phyloP scores from a whole-genome alignment of 2,888 invertebrate genomes.

The Campoplex capitator region DNA sequence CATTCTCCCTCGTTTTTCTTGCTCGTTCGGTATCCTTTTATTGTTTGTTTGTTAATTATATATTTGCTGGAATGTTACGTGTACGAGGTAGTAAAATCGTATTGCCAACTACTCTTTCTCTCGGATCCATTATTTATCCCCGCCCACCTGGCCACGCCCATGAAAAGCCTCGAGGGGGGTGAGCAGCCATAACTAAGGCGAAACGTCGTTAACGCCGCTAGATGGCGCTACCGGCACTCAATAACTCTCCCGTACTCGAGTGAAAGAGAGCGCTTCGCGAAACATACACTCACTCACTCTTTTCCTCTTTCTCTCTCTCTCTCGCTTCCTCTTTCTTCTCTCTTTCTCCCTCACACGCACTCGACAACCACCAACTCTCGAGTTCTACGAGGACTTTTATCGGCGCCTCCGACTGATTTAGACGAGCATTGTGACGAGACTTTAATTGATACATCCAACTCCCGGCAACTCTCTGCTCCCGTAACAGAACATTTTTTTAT shows the following conservation, averaged over 20 bases:
- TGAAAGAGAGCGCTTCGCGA: conserved; percentile 62
- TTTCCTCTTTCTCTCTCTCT: conserved; percentile 17
- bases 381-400: conserved; percentile 74
- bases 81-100: conserved; percentile 60
- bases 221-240: conserved; percentile 82
- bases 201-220: conserved; percentile 81
- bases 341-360: conserved; percentile 10
- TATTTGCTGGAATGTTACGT: conserved; percentile 56
- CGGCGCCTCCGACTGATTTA: conserved; percentile 74
- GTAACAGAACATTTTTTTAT: conserved; percentile 16
- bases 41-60: conserved; percentile 56
- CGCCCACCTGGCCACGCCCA: conserved; percentile 82
- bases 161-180: conserved; percentile 74
- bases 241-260: conserved; percentile 61
- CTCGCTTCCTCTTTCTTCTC: background rate
- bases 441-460: conserved; percentile 69
- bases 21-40: background rate
- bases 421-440: conserved; percentile 66
- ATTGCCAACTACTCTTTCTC: conserved; percentile 61
- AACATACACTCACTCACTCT: conserved; percentile 42
- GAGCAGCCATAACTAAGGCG: conserved; percentile 84
- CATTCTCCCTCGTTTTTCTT: background rate
- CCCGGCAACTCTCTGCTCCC: conserved; percentile 48
- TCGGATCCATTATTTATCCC: conserved; percentile 70
- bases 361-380: conserved; percentile 63